Evolutionary conservation across 2,797 vertebrate genomes (phyloP).

Genomic region (Sebastes hopkinsi): DNA sequence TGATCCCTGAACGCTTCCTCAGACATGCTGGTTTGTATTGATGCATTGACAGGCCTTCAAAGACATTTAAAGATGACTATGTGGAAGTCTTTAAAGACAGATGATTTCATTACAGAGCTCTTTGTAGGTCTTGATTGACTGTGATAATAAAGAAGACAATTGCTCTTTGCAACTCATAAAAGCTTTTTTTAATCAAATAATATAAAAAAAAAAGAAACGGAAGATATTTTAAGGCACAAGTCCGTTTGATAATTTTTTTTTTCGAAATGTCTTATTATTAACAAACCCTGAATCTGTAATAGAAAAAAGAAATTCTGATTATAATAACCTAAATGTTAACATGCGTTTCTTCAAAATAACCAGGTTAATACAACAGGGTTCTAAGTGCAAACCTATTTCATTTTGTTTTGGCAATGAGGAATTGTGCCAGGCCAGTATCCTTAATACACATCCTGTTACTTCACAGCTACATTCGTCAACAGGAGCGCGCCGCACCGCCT

Average conservation of each 20-base stretch:
- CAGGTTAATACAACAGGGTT: background rate
- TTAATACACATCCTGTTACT: slow-evolving; percentile 77
- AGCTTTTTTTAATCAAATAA: background rate
- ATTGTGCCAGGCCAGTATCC: slow-evolving; percentile 59
- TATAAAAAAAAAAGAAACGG: background rate
- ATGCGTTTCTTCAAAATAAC: background rate
- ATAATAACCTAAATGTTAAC: background rate
- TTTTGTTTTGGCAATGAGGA: slow-evolving; percentile 1
- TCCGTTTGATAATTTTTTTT: background rate
- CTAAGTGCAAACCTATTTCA: background rate
- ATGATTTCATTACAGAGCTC: slow-evolving; percentile 53
- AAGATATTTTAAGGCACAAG: background rate
- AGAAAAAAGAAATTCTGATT: background rate
- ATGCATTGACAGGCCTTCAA: background rate
- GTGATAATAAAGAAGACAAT: slow-evolving; percentile 15
- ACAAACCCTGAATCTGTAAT: background rate
- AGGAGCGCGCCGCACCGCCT: background rate
- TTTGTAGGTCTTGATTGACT: slow-evolving; percentile 49
- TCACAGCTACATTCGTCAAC: slow-evolving; percentile 16
- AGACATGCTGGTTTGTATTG: slow-evolving; percentile 5
- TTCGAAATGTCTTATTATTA: background rate
- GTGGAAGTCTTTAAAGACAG: background rate
- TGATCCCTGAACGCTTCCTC: slow-evolving; percentile 6
- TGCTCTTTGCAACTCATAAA: background rate
- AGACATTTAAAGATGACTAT: background rate